Percentiles rank a stretch among this genome's conserved stretches.
These are phyloP conservation scores for Apis cerana DNA, from an alignment of 1,140 invertebrate species.

Conservation along the genomic window DNA sequence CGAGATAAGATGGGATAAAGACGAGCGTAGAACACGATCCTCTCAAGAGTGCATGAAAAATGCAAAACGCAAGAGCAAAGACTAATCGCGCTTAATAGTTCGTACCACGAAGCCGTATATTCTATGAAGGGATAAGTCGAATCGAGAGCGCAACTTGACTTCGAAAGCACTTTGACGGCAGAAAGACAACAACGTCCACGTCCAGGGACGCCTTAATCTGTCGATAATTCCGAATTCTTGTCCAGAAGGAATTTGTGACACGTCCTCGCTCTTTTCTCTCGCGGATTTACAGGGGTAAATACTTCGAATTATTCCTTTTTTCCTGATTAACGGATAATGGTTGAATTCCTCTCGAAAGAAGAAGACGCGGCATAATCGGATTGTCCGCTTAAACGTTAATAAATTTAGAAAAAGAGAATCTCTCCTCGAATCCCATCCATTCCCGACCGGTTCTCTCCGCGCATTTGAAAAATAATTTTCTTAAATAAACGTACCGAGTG, in stretches of 20 bases:
- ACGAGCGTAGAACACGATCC: neutral
- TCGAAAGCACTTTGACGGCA: slow-evolving; percentile 29
- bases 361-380: neutral
- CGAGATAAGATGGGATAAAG: neutral
- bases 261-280: neutral
- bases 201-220: slow-evolving; percentile 41
- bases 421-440: neutral
- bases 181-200: slow-evolving; percentile 27
- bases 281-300: slow-evolving; percentile 18
- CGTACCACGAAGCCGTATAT: slow-evolving; percentile 3
- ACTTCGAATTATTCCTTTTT: slow-evolving; percentile 9
- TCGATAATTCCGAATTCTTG: slow-evolving; percentile 35
- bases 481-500: neutral
- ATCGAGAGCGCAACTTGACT: slow-evolving; percentile 30
- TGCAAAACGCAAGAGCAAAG: neutral
- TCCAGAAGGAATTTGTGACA: slow-evolving; percentile 37
- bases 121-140: neutral
- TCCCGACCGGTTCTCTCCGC: neutral
- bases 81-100: slow-evolving; percentile 22
- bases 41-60: neutral
- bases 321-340: slow-evolving; percentile 40
- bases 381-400: neutral
- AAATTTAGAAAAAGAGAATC: neutral
- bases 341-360: slow-evolving; percentile 7
- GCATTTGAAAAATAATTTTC: neutral